Base-by-base conservation (phyloP, 2,888 invertebrate genomes). In the Philopedon plagiatum region DNA sequence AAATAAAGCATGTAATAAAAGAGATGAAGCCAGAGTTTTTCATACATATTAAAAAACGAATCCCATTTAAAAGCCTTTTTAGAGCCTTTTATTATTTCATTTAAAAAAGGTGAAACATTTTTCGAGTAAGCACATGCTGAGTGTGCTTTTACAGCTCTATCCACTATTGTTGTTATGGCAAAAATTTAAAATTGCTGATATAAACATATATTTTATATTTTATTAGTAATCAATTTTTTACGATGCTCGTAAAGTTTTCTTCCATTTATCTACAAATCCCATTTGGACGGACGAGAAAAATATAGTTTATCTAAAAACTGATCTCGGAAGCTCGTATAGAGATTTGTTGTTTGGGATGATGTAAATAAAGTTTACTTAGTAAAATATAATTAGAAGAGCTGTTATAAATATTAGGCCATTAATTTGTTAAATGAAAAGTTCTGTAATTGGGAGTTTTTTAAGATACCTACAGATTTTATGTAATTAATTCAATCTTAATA, bases 141-240 rank as follows among this genome's bases (percentile, higher is more conserved):
- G 56, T 64, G 58, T 29, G 56, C 32, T 71, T 71, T 71, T 63
- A 71, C 51, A 15, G 54, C 60, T 49, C 29, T 46, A 70, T 57
- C 41, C 29, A 18, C 26, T 58, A 61, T 44, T 54, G 66, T 46
- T 65, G 56, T 44, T 54, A 61, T 60, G 46, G 46, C 39, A 62
- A 49, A 56, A 71, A 39, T 72, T 72, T 63, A 63, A 72, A 72
- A 72, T 67, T 67, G 68, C 68, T 63, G 72, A 68, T 57, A 72
- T 68, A 72, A 72, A 63, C 72, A 46, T 72, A 72, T 72, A 72
- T 72, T 67, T 71, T 71, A 71, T 65, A 61, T 61, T 73, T 70
- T 73, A 73, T 73, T 54, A 49, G 64, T 54, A 61, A 64, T 73
- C 56, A 73, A 60, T 70, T 65, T 70, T 73, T 73, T 68, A 73